Base-by-base conservation (phyloP, 2,113 vertebrate genomes). In the Cyanocitta stelleri region DNA sequence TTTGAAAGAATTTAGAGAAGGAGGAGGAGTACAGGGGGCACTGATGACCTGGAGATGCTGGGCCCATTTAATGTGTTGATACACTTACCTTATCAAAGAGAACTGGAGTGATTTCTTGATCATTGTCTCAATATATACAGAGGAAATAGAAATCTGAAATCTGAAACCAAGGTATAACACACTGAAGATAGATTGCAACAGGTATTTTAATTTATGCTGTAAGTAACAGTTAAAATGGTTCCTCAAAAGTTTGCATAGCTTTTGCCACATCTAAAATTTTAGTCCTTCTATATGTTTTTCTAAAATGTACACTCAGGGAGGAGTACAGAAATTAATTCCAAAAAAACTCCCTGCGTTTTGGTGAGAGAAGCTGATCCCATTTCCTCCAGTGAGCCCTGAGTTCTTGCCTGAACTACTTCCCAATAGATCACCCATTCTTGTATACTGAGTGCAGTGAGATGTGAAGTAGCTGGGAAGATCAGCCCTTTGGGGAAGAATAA, bases 341-440 rank as follows among this genome's bases (percentile, higher is more conserved):
- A 11, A 56, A 26, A 18, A 27, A 3, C 21, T 68, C n/a, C 35
- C 26, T 68, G 24, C 35, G 14, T 83, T 76, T 46, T 68, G 54
- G 22, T 1, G 2, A 55, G 54, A 80, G 44, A 29, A 35, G 32
- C 23, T 64, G 48, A 32, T 15, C 51, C 41, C 2, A 1, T 61
- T 75, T 46, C 4, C 16, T 24, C 3, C 4, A 39, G 46, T 19
- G 30, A 85, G 37, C 27, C 39, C 67, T 29, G 48, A 32, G 26
- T 27, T 82, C 41, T 56, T 30, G 27, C 33, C 55, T 74, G 37
- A 80, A 6, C n/a, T 66, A 29, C 35, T 41, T 85, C 54, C 74
- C 16, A 7, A 4, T 14, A 72, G 35, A 20, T 51, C 1, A 2
- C 17, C 2, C 0, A 0, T 66, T 89, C 24, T 16, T 32, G 13